phyloP scores from a whole-genome alignment of 1,140 invertebrate genomes.

The Bombus terrestris region DNA sequence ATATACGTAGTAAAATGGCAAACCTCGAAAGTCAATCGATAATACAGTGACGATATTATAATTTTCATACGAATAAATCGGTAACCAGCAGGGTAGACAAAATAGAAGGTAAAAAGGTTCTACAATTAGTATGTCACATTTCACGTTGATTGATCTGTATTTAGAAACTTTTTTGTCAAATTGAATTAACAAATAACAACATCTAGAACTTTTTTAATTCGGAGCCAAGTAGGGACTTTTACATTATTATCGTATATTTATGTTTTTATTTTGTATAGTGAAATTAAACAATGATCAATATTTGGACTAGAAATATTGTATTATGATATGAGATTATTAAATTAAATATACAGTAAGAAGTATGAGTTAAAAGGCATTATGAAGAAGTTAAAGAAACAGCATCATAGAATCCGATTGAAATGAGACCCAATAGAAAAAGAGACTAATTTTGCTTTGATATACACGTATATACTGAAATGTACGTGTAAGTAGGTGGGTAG shows the following conservation, averaged over 20 bases:
- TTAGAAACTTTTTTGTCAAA: background rate
- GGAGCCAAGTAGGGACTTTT: background rate
- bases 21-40: slow-evolving; percentile 34
- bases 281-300: slow-evolving; percentile 18
- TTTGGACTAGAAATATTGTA: background rate
- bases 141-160: background rate
- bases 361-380: background rate
- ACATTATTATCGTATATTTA: background rate
- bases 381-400: background rate
- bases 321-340: background rate
- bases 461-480: background rate
- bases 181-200: background rate
- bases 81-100: background rate
- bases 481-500: background rate
- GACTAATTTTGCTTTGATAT: slow-evolving; percentile 19
- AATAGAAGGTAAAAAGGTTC: background rate
- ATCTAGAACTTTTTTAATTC: background rate
- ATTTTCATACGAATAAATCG: background rate
- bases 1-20: slow-evolving; percentile 14
- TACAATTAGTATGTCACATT: background rate
- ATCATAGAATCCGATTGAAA: background rate
- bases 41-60: background rate
- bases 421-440: slow-evolving; percentile 15
- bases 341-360: background rate
- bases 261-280: background rate